Base-by-base conservation (phyloP, 1,140 invertebrate species). In the Phortica variegata region DNA sequence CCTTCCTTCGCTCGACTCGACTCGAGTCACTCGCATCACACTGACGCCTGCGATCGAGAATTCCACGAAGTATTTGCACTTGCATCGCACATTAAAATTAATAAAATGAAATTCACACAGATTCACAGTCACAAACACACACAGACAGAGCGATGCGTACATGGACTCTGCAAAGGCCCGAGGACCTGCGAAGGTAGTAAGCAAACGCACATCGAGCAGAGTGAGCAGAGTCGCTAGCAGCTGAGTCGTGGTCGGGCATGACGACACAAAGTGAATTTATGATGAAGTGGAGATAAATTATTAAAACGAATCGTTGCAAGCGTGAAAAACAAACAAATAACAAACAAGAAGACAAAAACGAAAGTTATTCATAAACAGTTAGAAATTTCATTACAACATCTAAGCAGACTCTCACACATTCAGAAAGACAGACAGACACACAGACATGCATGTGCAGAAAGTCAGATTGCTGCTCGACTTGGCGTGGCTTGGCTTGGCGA, bases 21-120 rank as follows among this genome's bases (percentile, higher is more conserved):
- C 5, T 10, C 5, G 5, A 26, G 23, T 26, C 23, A 10, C n/a
- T 7, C 6, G 6, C 12, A 36, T 6, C 13, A 13, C 33, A 4
- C n/a, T 6, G 33, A 7, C 33, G 33, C 23, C 5, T 10, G 10
- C 23, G 23, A 26, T 5, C 23, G 5, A 17, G 50, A 68, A 63
- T 66, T 66, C 63, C 60, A 66, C 63, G 63, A 66, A 66, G 55
- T 66, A 69, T 66, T 66, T 49, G 63, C 63, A 65, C 61, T 65
- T 63, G 61, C 49, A 43, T 49, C 54, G 47, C 56, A 26, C 23
- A 26, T 10, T n/a, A 26, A 26, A 26, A 26, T 26, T 26, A 26
- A 26, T 26, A 26, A 62, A 42, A 39, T 43, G 39, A 62, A 62
- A 59, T 59, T 53, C 52, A 63, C 54, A 63, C 53, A 65, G 60